Conservation (phyloP, 2,113 vertebrate species). For the Callorhinus ursinus region DNA sequence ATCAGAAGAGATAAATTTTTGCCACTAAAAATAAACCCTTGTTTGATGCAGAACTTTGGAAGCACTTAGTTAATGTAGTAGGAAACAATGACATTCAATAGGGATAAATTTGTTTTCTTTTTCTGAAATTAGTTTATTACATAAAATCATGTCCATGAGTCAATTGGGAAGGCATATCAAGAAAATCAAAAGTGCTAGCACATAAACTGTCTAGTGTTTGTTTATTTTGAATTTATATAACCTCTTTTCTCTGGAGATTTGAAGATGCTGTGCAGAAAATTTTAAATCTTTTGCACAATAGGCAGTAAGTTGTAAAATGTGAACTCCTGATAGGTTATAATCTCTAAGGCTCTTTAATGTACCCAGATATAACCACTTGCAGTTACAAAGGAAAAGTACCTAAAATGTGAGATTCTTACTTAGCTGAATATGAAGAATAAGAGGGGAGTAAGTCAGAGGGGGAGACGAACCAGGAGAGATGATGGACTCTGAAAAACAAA, state of each 20-base stretch:
- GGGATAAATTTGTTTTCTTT: conserved; percentile 37
- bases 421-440: background rate
- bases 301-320: background rate
- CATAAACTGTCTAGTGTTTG: background rate
- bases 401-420: background rate
- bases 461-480: too few species aligned
- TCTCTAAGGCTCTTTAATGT: conserved; percentile 23
- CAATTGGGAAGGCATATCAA: conserved; percentile 21
- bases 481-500: too few species aligned
- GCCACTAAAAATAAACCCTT: background rate
- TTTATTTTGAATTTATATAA: conserved; percentile 60
- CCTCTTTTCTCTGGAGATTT: conserved; percentile 32
- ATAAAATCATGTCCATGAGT: conserved; percentile 28
- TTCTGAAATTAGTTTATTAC: conserved; percentile 68
- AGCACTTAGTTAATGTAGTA: background rate
- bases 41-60: conserved; percentile 18
- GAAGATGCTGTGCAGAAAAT: conserved; percentile 1
- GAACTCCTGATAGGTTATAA: background rate
- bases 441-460: too few species aligned
- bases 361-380: background rate
- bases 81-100: background rate
- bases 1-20: background rate
- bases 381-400: background rate
- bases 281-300: conserved; percentile 50
- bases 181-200: conserved; percentile 39